phyloP scores from a whole-genome alignment of 2,113 vertebrate species.

The Parus major region DNA sequence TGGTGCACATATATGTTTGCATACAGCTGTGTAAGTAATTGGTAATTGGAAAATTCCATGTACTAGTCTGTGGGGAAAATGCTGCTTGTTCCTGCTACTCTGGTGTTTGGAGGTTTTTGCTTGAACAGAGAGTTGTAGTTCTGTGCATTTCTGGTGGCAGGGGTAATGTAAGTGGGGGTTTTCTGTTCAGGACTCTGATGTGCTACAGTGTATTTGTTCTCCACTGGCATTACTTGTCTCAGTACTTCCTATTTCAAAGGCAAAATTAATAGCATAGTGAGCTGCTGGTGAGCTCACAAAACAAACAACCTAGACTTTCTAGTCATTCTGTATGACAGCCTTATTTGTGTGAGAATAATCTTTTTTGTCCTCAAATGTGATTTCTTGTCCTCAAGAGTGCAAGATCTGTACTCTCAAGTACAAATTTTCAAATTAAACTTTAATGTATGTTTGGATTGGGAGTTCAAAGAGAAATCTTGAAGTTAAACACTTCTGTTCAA shows the following conservation, averaged over 20 bases:
- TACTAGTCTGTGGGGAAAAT: neutral
- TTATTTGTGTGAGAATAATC: slow-evolving; percentile 4
- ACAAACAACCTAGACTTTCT: neutral
- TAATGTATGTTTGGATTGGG: slow-evolving; percentile 11
- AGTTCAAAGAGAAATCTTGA: neutral
- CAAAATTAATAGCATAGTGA: neutral
- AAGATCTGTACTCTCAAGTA: neutral
- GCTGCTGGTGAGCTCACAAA: neutral
- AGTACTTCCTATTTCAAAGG: neutral
- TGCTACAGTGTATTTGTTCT: neutral
- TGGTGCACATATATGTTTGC: rapidly evolving
- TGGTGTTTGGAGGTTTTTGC: neutral
- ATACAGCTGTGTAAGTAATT: neutral
- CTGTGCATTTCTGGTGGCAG: neutral
- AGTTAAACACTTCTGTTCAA: neutral
- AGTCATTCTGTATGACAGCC: neutral
- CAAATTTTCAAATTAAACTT: neutral
- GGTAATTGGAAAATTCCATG: neutral
- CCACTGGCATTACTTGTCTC: neutral
- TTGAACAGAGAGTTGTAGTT: neutral
- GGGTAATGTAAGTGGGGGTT: neutral
- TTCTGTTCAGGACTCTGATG: neutral
- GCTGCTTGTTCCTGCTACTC: neutral
- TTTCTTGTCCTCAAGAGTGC: neutral
- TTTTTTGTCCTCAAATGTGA: neutral